Conservation (phyloP, 2,113 vertebrate genomes). For the Apodemus sylvaticus region DNA sequence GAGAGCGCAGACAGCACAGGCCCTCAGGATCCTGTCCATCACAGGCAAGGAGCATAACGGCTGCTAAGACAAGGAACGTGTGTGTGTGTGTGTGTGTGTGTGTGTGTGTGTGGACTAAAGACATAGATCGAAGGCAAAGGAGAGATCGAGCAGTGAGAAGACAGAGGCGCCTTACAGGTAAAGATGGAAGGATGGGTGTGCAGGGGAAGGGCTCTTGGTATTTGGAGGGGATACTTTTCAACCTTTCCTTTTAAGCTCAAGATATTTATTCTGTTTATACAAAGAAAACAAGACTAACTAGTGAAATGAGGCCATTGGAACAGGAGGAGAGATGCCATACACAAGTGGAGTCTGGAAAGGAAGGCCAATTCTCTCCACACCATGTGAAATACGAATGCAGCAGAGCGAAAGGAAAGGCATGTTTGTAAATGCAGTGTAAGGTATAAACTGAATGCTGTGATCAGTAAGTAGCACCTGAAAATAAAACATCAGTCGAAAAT, state of each 20-base stretch:
- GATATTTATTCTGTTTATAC: neutral
- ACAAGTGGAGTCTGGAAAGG: neutral
- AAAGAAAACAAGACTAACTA: neutral
- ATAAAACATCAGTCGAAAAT: slow-evolving; percentile 34
- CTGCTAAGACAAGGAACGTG: neutral
- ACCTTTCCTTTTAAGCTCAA: slow-evolving; percentile 25
- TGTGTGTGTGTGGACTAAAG: too few species aligned
- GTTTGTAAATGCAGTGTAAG: neutral
- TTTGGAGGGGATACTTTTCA: neutral
- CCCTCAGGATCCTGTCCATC: neutral
- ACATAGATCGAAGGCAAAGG: neutral
- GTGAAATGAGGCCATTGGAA: neutral
- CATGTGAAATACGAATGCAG: neutral
- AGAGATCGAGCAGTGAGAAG: neutral
- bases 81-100: too few species aligned
- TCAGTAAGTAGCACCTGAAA: slow-evolving; percentile 58
- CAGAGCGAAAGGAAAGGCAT: neutral
- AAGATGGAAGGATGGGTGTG: neutral
- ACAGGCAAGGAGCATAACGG: neutral
- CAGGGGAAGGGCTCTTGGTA: neutral
- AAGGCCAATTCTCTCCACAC: neutral
- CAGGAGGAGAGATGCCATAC: neutral
- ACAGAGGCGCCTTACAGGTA: neutral
- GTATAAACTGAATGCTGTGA: slow-evolving; percentile 42
- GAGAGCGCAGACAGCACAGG: neutral